phyloP scores from a whole-genome alignment of 2,113 vertebrate species.

The Aythya baeri region DNA sequence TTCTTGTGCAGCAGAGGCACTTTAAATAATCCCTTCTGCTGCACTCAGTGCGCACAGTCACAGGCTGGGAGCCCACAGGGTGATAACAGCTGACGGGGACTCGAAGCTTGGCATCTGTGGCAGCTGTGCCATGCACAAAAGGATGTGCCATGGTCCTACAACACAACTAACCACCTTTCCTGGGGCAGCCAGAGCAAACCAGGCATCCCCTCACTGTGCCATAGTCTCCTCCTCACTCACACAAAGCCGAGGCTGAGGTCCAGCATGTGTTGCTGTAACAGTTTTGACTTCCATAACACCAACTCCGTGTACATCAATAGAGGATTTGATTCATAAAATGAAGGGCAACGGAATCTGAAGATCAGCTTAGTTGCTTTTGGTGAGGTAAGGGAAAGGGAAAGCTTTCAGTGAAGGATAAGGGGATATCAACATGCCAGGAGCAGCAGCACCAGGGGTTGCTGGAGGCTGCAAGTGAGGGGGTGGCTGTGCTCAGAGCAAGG shows the following conservation, averaged over 20 bases:
- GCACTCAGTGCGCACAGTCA: neutral
- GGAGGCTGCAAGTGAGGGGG: neutral
- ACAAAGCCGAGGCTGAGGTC: accelerated
- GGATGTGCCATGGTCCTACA: neutral
- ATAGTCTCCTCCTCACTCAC: neutral
- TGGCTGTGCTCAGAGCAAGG: neutral
- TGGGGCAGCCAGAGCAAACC: neutral
- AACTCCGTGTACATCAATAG: accelerated
- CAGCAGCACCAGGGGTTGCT: neutral
- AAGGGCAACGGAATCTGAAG: neutral
- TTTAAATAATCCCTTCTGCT: neutral
- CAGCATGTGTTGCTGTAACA: accelerated
- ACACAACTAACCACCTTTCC: neutral
- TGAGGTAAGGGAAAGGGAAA: neutral
- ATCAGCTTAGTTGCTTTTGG: neutral
- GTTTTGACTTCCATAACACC: neutral
- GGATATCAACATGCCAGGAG: neutral
- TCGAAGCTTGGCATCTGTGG: neutral
- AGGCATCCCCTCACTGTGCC: neutral
- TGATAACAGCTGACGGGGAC: accelerated
- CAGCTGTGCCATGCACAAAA: accelerated
- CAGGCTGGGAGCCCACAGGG: accelerated
- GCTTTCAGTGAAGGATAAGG: neutral
- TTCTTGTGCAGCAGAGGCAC: neutral
- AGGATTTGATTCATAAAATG: neutral